phyloP scores from a whole-genome alignment of 2,113 vertebrate genomes.

The Erpornis zantholeuca region DNA sequence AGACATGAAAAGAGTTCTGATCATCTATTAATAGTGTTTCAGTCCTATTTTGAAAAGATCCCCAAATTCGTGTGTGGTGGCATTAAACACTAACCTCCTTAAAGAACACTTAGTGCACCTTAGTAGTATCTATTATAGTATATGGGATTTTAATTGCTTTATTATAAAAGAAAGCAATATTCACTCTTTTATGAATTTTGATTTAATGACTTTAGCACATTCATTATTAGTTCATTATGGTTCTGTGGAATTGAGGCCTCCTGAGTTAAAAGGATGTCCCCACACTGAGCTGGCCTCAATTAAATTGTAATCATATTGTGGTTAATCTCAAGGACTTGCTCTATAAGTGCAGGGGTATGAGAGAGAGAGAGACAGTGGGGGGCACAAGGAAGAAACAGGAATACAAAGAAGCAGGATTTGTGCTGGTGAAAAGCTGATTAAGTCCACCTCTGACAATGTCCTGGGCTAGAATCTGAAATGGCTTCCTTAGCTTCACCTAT shows the following conservation, averaged over 20 bases:
- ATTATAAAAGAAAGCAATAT: constrained; percentile 61
- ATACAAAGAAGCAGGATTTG: not conserved
- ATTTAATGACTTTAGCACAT: constrained; percentile 64
- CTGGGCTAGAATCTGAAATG: not conserved
- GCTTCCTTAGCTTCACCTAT: not conserved
- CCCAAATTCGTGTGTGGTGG: not conserved
- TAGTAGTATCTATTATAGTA: constrained; percentile 8
- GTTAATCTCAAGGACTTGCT: constrained; percentile 56
- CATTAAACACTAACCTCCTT: constrained; percentile 20
- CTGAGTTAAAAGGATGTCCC: constrained; percentile 62
- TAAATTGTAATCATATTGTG: constrained; percentile 67
- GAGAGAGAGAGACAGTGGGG: not conserved
- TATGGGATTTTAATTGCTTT: constrained; percentile 60
- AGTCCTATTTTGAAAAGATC: constrained; percentile 31
- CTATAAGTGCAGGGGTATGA: not conserved
- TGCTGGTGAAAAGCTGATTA: not conserved
- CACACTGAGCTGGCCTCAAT: constrained; percentile 63
- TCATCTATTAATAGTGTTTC: not conserved
- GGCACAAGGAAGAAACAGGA: not conserved
- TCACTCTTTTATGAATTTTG: constrained; percentile 65
- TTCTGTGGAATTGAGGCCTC: constrained; percentile 65
- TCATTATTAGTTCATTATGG: constrained; percentile 70
- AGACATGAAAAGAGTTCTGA: not conserved
- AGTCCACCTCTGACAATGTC: not conserved
- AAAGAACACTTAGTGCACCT: not conserved